Evolutionary conservation across 2,888 invertebrate genomes (phyloP), one percentile per base, ranked within the genome.

Genomic region (Andricus quercusramuli): DNA sequence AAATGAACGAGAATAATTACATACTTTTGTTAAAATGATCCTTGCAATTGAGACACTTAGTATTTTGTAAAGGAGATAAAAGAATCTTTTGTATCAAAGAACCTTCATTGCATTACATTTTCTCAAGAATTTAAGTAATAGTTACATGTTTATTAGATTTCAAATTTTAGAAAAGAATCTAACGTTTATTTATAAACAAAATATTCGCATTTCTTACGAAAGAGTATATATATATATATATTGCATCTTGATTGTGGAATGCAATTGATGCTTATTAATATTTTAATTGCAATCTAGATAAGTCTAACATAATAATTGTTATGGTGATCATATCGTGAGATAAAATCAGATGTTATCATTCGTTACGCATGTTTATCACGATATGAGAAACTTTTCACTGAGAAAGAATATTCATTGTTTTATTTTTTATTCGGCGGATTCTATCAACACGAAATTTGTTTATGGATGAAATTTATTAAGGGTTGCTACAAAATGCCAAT

Each of bases 351-450:
- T 47, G 25, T 68, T 47, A 47, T 68, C 25, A 0, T 25, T 41
- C 37, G 67, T 67, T 22, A 41, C 41, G 44, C 41, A 67, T 67
- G 65, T 32, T 65, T 65, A n/a, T 65, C 65, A 65, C 37, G 32
- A 65, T 59, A 59, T 32, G 22, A 20, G 37, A 66, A 66, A 37
- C 13, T 66, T 66, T 37, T 66, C 41, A 11, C 11, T 22, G 13
- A 3, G 62, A 25, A 22, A 22, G 4, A 62, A 25, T 25, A 13
- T 66, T 66, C 32, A 66, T 8, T 25, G 32, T 32, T 66, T 66
- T 20, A 66, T 20, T 25, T 20, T 32, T 17, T 17, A 65, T 65
- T 8, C 44, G 3, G 3, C 44, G 15, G 44, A 66, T 66, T n/a
- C 20, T 13, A 51, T 8, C 51, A 20, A 51, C 20, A 51, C 0